Conservation (phyloP, 2,888 invertebrate species). For the Hemistola chrysoprasaria region DNA sequence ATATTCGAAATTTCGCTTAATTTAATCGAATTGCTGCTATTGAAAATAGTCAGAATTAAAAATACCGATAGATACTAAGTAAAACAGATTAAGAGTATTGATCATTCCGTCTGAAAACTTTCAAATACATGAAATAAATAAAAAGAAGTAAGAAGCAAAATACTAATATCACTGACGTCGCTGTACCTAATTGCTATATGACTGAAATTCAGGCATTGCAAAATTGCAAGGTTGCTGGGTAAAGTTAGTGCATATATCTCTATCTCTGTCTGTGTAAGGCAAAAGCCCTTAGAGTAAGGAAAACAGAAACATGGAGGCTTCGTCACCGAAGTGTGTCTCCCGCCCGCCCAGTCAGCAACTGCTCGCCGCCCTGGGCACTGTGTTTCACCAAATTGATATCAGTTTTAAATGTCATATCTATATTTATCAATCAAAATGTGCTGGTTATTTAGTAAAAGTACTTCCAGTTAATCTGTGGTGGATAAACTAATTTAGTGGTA, state of each 20-base stretch:
- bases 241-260: slow-evolving; percentile 50
- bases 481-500: slow-evolving; percentile 7
- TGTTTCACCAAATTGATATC: slow-evolving; percentile 19
- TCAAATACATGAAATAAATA: too few relatives aligned
- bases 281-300: slow-evolving; percentile 45
- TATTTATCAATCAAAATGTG: slow-evolving; percentile 2
- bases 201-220: slow-evolving; percentile 13
- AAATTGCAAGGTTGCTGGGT: slow-evolving; percentile 50
- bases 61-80: too few relatives aligned
- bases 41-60: too few relatives aligned
- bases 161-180: too few relatives aligned
- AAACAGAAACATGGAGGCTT: slow-evolving; percentile 61
- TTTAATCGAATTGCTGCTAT: too few relatives aligned
- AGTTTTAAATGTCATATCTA: slow-evolving; percentile 16
- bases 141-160: too few relatives aligned
- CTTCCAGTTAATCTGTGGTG: background rate
- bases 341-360: slow-evolving; percentile 75
- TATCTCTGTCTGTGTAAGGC: slow-evolving; percentile 44
- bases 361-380: slow-evolving; percentile 57
- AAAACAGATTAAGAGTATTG: too few relatives aligned
- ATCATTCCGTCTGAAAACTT: too few relatives aligned
- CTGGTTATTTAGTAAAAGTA: background rate
- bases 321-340: slow-evolving; percentile 62
- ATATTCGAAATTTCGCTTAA: too few relatives aligned
- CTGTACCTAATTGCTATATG: slow-evolving; percentile 3